phyloP scores from a whole-genome alignment of 2,797 vertebrate species.

The Spea hammondii region DNA sequence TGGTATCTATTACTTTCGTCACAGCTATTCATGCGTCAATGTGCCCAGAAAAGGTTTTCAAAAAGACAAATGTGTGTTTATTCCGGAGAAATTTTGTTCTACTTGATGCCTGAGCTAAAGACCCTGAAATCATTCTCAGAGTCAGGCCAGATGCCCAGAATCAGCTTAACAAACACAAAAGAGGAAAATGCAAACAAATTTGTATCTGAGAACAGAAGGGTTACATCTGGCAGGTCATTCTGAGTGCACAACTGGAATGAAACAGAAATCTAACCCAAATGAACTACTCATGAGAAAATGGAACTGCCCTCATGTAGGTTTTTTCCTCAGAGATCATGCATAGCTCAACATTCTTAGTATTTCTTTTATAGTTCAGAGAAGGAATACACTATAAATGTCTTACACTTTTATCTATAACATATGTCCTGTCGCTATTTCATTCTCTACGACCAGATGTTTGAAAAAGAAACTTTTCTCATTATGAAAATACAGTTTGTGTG shows the following conservation, averaged over 20 bases:
- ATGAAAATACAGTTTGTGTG: too few species aligned
- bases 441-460: not conserved
- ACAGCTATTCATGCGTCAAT: conserved; percentile 1
- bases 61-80: conserved; percentile 9
- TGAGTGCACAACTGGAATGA: conserved; percentile 47
- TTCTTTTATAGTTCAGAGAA: conserved; percentile 13
- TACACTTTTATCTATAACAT: conserved; percentile 1
- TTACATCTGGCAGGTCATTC: conserved; percentile 6
- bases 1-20: conserved; percentile 26
- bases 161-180: conserved; percentile 51
- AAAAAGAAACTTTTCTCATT: too few species aligned
- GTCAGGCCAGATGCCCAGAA: conserved; percentile 40
- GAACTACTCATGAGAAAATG: conserved; percentile 59
- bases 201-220: conserved; percentile 48
- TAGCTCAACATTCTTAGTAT: conserved; percentile 36
- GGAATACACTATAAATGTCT: not conserved
- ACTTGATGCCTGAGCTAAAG: not conserved
- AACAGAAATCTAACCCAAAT: conserved; percentile 51
- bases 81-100: conserved; percentile 6
- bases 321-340: conserved; percentile 46
- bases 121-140: conserved; percentile 47
- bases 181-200: conserved; percentile 56
- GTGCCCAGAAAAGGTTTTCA: not conserved
- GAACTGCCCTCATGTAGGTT: conserved; percentile 46
- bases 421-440: not conserved